Percentiles rank a stretch among this genome's conserved stretches.
Evolutionary conservation across 1,140 invertebrate species (phyloP).

Genomic region (Zaprionus capensis): DNA sequence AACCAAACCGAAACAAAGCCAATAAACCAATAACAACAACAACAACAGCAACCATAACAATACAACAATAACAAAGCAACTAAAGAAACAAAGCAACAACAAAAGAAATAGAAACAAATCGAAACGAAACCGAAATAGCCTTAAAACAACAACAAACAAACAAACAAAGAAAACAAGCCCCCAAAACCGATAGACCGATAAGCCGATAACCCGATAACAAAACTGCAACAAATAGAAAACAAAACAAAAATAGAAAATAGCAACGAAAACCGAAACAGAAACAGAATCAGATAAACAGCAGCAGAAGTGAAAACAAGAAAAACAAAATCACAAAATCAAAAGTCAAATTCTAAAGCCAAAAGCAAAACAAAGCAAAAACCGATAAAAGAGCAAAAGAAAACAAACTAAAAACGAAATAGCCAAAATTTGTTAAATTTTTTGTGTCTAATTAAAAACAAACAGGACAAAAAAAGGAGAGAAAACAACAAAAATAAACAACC

Average conservation of each 20-base stretch:
- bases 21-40: conserved; percentile 59
- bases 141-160: conserved; percentile 27
- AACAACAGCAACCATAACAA: conserved; percentile 41
- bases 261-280: conserved; percentile 62
- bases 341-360: conserved; percentile 51
- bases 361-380: conserved; percentile 47
- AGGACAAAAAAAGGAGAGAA: conserved; percentile 15
- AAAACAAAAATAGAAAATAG: conserved; percentile 52
- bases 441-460: conserved; percentile 55
- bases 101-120: conserved; percentile 47
- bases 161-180: conserved; percentile 31
- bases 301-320: conserved; percentile 2
- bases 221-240: conserved; percentile 39
- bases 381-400: conserved; percentile 37
- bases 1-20: conserved; percentile 56
- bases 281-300: conserved; percentile 29
- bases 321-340: conserved; percentile 49
- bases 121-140: conserved; percentile 55
- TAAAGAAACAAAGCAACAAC: conserved; percentile 21
- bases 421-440: conserved; percentile 82
- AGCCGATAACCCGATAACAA: conserved; percentile 49
- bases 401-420: conserved; percentile 66
- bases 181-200: conserved; percentile 39
- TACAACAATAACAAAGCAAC: conserved; percentile 44
- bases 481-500: conserved; percentile 7